Base-by-base conservation (phyloP, 2,113 vertebrate genomes). In the Pelusios castaneus region DNA sequence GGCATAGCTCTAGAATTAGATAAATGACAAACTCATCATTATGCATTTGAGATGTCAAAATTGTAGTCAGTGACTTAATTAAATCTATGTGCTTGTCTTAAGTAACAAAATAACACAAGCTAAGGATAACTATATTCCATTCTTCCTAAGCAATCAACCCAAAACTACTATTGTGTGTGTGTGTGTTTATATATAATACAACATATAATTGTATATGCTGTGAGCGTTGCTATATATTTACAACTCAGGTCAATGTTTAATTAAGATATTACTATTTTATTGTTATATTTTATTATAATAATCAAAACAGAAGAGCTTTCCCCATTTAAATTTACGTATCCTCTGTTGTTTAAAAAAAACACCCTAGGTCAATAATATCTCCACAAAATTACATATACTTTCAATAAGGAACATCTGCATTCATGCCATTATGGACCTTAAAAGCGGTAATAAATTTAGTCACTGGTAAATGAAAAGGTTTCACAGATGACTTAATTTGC, bases 401-500 rank as follows among this genome's bases (percentile, higher is more conserved):
- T 92, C 76, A 24, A 52, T 34, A 17, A 97, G 88, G 88, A 85
- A 19, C 78, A 93, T 88, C 88, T 95, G 76, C 86, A 92, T 80
- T 87, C 84, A 49, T 80, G 67, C 82, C 82, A 84, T 84, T 95
- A 92, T 1, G 0, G 87, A 88, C 51, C 60, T 96, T 95, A 94
- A 94, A 97, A 92, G 70, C 8, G 8, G 78, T 9, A 94, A 89
- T 94, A 97, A 96, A 96, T 98, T 92, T 95, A 94, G 78, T 77
- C 45, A 8, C 60, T 3, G 17, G 80, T 92, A 97, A 98, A 97
- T 96, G 91, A 95, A 96, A 95, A 96, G 87, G 97, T 95, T 97
- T 98, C 94, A 93, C 94, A 97, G 98, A 98, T 91, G 97, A 98
- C 98, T 99, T 99, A 98, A 99, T 99, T 98, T 99, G 97, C 97